Conservation (phyloP, 2,888 invertebrate species). For the Drosophila vallismaia region DNA sequence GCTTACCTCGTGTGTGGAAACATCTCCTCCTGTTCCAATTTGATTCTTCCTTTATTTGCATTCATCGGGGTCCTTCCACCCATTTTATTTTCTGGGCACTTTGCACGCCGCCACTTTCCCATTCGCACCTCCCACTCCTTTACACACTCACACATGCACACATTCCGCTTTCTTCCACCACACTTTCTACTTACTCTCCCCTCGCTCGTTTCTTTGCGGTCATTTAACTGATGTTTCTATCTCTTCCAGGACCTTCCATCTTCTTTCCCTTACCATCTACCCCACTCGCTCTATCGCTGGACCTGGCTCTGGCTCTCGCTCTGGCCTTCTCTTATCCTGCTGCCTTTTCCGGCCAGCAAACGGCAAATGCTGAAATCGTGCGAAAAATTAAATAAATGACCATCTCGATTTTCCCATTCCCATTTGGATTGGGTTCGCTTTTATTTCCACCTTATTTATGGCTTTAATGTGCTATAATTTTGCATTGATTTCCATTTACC, state of each 20-base stretch:
- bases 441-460: slow-evolving; percentile 44
- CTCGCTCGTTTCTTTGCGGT: slow-evolving; percentile 57
- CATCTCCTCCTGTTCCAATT: slow-evolving; percentile 5
- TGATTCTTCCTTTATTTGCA: slow-evolving; percentile 32
- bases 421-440: slow-evolving; percentile 25
- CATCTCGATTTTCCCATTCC: slow-evolving; percentile 45
- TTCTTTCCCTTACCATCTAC: slow-evolving; percentile 2
- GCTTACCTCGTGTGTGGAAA: slow-evolving; percentile 9
- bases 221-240: slow-evolving; percentile 76
- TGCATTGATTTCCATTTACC: slow-evolving; percentile 66
- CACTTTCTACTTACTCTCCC: not conserved
- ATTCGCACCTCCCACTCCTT: slow-evolving; percentile 25
- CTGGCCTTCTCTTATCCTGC: slow-evolving; percentile 18
- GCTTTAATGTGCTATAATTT: slow-evolving; percentile 64
- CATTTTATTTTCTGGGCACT: slow-evolving; percentile 64
- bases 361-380: slow-evolving; percentile 72
- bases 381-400: slow-evolving; percentile 77
- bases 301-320: not conserved
- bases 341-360: slow-evolving; percentile 25
- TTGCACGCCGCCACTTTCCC: slow-evolving; percentile 53
- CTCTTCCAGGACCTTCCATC: slow-evolving; percentile 25
- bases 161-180: slow-evolving; percentile 6
- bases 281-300: not conserved
- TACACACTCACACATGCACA: slow-evolving; percentile 5
- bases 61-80: slow-evolving; percentile 33